Conservation (phyloP, 2,797 vertebrate species). For the Siniperca undulata region DNA sequence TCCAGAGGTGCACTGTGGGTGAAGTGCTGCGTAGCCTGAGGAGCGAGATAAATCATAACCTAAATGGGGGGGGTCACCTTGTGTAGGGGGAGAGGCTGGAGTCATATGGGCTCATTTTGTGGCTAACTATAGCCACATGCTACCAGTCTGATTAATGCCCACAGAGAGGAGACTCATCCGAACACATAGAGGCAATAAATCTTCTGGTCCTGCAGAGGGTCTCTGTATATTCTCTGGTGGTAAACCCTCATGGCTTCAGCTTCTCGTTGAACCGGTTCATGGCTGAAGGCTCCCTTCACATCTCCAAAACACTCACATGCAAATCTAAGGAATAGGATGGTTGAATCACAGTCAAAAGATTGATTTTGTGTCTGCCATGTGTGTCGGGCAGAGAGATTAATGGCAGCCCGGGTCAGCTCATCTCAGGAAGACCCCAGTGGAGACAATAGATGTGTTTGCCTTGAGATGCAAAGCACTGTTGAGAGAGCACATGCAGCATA, state of each 20-base stretch:
- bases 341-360: slow-evolving; percentile 24
- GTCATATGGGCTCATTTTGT: slow-evolving; percentile 49
- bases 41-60: slow-evolving; percentile 41
- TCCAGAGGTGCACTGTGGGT: slow-evolving; percentile 18
- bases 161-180: slow-evolving; percentile 66
- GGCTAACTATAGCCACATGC: slow-evolving; percentile 66
- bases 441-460: slow-evolving; percentile 9
- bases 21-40: slow-evolving; percentile 14
- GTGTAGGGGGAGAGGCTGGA: slow-evolving; percentile 28
- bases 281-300: slow-evolving; percentile 20
- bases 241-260: slow-evolving; percentile 39
- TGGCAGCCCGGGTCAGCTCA: slow-evolving; percentile 14
- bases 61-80: slow-evolving; percentile 57
- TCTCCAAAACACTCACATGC: slow-evolving; percentile 29
- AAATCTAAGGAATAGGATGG: slow-evolving; percentile 8
- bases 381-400: slow-evolving; percentile 28
- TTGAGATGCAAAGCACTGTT: background rate
- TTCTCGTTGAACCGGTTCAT: slow-evolving; percentile 16
- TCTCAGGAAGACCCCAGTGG: background rate
- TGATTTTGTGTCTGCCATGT: slow-evolving; percentile 10
- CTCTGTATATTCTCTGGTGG: slow-evolving; percentile 23
- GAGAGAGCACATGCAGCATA: background rate
- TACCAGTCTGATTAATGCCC: slow-evolving; percentile 74
- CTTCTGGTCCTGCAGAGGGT: slow-evolving; percentile 43
- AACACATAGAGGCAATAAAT: slow-evolving; percentile 75